Base-by-base conservation (phyloP, 2,797 vertebrate genomes). In the Furcifer pardalis region DNA sequence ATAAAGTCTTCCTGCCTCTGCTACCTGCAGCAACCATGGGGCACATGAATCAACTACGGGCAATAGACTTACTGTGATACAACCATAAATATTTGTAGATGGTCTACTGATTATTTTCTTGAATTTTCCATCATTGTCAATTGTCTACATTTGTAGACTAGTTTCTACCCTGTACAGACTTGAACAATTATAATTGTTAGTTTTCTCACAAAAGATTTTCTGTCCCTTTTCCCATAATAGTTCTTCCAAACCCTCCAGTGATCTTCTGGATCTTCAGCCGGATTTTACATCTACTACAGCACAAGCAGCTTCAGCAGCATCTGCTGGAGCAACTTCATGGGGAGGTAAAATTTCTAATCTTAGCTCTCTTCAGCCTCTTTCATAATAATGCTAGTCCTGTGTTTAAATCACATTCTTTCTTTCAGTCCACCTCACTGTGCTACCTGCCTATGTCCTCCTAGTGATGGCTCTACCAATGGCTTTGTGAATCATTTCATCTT, bases 211-310 rank as follows among this genome's bases (percentile, higher is more conserved):
- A 73, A 84, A 68, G 23, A 75, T 65, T 83, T 85, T 21, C 15
- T 81, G 9, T 88, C 25, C 84, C 66, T 35, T n/a, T 27, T 87
- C 83, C 85, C 37, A 27, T 63, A 85, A 78, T 91, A 99, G 98
- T 88, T 96, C 98, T 92, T 93, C 96, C 59, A 97, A 97, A 90
- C 97, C 95, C 37, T 97, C 97, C 27, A 97, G 95, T 83, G 97
- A 97, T 92, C 96, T 99, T 93, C 95, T 99, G 94, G 98, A 99
- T 90, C 97, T 99, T 91, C 98, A 99, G 77, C 98, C 98, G 30
- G 96, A 97, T 87, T 97, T 98, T 79, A 95, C 97, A 5, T 95
- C 95, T 80, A 84, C 96, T 12, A 76, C 96, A 6, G 97, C 96
- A 25, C 97, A 97, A 1, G 95, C 97, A 40, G 96, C 95, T 93